Evolutionary conservation across 2,113 vertebrate species (phyloP).

Genomic region (Chamaea fasciata): DNA sequence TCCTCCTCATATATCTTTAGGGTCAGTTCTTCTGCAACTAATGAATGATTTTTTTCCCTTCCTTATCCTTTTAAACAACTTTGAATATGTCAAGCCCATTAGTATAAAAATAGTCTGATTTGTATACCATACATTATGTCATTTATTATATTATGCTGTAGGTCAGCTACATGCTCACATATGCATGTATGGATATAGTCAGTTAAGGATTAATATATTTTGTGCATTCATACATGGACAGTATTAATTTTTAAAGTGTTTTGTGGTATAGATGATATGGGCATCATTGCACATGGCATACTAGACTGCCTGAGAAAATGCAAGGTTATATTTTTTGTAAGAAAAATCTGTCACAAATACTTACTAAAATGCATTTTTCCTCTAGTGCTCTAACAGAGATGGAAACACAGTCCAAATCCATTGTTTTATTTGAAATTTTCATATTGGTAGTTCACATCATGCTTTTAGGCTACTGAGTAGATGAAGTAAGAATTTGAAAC

Average conservation of each 20-base stretch:
- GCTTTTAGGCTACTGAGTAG: background rate
- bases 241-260: background rate
- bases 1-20: background rate
- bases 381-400: background rate
- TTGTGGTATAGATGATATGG: background rate
- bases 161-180: background rate
- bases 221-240: background rate
- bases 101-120: background rate
- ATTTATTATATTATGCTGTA: background rate
- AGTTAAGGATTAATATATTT: background rate
- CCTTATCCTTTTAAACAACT: background rate
- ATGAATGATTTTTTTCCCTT: background rate
- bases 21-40: background rate
- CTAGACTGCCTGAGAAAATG: background rate
- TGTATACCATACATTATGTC: background rate
- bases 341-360: background rate
- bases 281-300: background rate
- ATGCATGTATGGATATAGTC: background rate
- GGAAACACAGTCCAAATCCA: background rate
- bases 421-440: background rate
- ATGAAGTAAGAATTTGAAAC: conserved; percentile 48
- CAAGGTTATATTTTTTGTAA: background rate
- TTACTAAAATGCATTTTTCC: background rate
- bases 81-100: background rate
- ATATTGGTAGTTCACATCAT: background rate